Conservation (phyloP, 1,140 invertebrate species). For the Adelges cooleyi region DNA sequence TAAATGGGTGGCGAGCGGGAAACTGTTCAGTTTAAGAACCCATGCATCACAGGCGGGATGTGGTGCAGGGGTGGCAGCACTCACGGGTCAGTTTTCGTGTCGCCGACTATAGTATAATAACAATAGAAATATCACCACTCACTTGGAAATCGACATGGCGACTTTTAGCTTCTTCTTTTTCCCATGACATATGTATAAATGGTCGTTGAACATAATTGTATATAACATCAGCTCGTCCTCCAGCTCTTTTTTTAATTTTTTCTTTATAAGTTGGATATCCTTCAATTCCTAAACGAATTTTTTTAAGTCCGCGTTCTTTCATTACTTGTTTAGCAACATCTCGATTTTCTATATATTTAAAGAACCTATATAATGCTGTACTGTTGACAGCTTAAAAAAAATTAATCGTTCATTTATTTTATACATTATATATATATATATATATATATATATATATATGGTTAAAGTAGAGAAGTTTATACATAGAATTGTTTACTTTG, state of each 20-base stretch:
- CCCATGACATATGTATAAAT: constrained; percentile 99
- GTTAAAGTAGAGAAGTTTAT: no score
- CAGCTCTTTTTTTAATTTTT: constrained; percentile 82
- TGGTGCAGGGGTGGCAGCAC: no score
- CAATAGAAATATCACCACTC: constrained; percentile 12
- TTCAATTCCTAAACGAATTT: constrained; percentile 97
- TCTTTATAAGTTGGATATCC: constrained; percentile 99
- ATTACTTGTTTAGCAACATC: constrained; percentile 98
- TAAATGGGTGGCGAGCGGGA: no score
- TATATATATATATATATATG: neutral
- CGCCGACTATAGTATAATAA: no score
- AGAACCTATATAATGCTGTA: constrained; percentile 91
- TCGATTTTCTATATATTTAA: constrained; percentile 98
- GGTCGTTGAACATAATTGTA: constrained; percentile 99
- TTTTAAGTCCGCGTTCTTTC: constrained; percentile 95
- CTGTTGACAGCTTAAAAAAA: constrained; percentile 61
- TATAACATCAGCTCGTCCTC: constrained; percentile 82
- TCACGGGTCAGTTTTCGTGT: no score
- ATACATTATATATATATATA: neutral
- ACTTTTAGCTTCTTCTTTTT: constrained; percentile 98
- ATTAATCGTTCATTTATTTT: no score
- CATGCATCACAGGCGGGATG: no score
- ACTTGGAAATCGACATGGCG: constrained; percentile 93
- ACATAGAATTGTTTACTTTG: constrained; percentile 53
- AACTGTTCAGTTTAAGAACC: no score